These are phyloP conservation scores for Oceanodroma leucorhoa DNA, from an alignment of 2,797 vertebrate species.

Conservation along the genomic window DNA sequence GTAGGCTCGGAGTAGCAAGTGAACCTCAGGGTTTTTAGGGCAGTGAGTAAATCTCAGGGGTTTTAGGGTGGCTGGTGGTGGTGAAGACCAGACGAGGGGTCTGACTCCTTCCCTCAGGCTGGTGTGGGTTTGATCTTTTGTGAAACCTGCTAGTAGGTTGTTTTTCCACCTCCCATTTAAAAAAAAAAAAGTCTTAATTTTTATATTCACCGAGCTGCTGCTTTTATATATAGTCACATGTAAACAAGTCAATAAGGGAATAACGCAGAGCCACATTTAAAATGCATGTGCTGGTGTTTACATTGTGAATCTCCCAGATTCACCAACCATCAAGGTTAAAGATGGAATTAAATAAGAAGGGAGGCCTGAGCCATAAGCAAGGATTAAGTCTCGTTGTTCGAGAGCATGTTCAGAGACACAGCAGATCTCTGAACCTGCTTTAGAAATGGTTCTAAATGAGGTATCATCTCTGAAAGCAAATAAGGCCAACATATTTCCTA, in stretches of 20 bases:
- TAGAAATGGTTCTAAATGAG: background rate
- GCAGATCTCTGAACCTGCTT: background rate
- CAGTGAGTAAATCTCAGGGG: too few relatives aligned
- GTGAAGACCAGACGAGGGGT: background rate
- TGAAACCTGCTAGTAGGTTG: background rate
- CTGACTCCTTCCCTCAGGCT: too few relatives aligned
- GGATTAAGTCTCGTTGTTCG: background rate
- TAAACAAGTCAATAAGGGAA: background rate
- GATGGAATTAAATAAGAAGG: background rate
- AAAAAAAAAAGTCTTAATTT: background rate
- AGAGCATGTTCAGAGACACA: background rate
- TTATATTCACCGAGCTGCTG: background rate
- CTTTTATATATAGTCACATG: accelerated
- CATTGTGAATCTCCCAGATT: accelerated
- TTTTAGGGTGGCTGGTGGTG: background rate
- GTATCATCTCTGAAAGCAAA: background rate
- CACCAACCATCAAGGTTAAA: background rate
- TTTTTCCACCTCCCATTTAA: background rate
- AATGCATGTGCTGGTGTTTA: accelerated
- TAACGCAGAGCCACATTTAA: background rate
- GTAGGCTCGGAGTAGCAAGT: background rate
- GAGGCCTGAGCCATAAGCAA: background rate
- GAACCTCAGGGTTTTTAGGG: background rate
- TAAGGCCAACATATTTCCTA: accelerated
- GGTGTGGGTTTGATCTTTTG: accelerated